phyloP scores from a whole-genome alignment of 2,797 vertebrate species.

The Tinamus major region DNA sequence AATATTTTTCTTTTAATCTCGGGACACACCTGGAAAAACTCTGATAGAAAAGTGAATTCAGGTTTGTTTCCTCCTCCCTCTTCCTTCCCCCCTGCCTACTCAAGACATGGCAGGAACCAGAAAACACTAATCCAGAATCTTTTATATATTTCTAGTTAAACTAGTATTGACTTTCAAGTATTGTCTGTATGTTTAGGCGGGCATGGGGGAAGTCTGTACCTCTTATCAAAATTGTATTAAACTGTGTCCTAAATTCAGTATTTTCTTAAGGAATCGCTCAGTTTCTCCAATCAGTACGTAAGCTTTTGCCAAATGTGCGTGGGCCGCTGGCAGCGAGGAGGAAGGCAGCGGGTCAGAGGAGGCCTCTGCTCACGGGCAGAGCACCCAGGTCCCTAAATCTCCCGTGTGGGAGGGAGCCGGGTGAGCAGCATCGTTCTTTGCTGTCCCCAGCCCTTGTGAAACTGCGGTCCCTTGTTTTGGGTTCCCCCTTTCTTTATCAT shows the following conservation, averaged over 20 bases:
- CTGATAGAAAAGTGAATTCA: not conserved
- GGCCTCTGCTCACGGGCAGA: accelerated
- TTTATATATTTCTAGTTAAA: slow-evolving; percentile 1
- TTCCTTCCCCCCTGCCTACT: not conserved
- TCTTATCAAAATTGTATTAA: not conserved
- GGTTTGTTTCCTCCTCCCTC: not conserved
- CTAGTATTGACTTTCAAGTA: not conserved
- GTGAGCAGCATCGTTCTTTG: not conserved
- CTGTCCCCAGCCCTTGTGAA: not conserved
- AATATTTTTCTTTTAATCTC: not conserved
- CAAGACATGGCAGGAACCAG: not conserved
- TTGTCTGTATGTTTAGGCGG: not conserved
- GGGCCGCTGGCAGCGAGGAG: not conserved
- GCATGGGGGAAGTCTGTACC: not conserved
- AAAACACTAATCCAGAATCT: slow-evolving; percentile 48
- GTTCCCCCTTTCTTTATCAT: slow-evolving; percentile 63
- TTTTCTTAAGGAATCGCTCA: slow-evolving; percentile 13
- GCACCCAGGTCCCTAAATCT: not conserved
- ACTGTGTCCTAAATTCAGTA: not conserved
- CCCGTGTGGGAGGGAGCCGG: not conserved
- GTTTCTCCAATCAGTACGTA: slow-evolving; percentile 1
- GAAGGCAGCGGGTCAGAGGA: not conserved
- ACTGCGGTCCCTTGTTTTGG: slow-evolving; percentile 57
- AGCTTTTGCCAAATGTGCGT: slow-evolving; percentile 74
- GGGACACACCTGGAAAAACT: not conserved